Evolutionary conservation across 2,113 vertebrate genomes (phyloP).

Genomic region (Myiagra hebetior): DNA sequence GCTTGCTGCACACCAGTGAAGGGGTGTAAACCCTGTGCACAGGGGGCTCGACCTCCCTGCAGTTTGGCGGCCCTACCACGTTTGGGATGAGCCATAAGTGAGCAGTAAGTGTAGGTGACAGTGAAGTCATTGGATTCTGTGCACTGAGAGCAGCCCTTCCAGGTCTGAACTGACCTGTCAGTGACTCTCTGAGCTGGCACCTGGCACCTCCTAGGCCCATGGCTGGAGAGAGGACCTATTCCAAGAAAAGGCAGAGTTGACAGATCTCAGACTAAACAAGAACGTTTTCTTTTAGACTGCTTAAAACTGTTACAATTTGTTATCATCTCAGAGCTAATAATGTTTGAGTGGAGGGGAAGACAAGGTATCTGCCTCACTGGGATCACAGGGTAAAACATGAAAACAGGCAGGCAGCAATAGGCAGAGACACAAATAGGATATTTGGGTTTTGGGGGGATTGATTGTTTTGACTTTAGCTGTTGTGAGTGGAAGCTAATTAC

Average conservation of each 20-base stretch:
- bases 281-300: not conserved
- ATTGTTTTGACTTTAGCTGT: not conserved
- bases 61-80: too few species aligned
- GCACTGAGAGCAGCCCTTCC: not conserved
- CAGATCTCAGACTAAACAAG: not conserved
- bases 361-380: not conserved
- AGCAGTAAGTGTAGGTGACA: not conserved
- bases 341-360: not conserved
- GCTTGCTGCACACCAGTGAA: not conserved
- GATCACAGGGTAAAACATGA: not conserved
- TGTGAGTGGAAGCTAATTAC: not conserved
- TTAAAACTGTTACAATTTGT: not conserved
- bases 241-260: not conserved
- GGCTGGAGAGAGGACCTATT: rapidly evolving
- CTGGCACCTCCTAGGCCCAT: not conserved
- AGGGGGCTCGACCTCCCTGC: not conserved
- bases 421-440: not conserved
- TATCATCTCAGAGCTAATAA: not conserved
- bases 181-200: not conserved
- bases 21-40: not conserved
- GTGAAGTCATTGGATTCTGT: not conserved
- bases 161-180: not conserved
- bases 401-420: not conserved
- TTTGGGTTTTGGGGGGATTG: not conserved
- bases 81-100: not conserved